Conservation (phyloP, 2,113 vertebrate genomes). For the Podiceps cristatus region DNA sequence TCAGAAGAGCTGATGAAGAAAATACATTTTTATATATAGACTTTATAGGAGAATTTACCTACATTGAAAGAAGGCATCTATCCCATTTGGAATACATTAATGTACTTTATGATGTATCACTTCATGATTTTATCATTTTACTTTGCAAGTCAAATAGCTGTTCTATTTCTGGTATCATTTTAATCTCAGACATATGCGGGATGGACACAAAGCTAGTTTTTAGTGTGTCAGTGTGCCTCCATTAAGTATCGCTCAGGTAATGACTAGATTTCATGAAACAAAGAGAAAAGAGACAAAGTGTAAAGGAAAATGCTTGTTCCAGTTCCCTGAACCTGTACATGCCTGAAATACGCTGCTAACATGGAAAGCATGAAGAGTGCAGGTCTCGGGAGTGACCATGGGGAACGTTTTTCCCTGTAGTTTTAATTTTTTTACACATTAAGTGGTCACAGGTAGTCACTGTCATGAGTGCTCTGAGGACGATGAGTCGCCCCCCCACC, state of each 20-base stretch:
- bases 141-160: neutral
- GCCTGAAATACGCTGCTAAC: neutral
- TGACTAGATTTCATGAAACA: neutral
- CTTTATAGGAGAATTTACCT: neutral
- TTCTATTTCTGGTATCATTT: neutral
- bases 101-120: neutral
- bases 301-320: neutral
- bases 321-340: neutral
- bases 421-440: neutral
- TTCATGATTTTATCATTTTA: neutral
- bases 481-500: rapidly evolving
- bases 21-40: neutral
- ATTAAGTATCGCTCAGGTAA: neutral
- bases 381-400: neutral
- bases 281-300: neutral
- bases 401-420: neutral
- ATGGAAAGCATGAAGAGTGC: neutral
- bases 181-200: neutral
- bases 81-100: neutral
- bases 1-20: neutral
- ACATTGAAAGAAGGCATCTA: neutral
- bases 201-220: neutral
- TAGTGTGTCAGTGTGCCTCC: neutral
- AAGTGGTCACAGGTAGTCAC: neutral
- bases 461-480: neutral